Conservation (phyloP, 2,888 invertebrate species). For the Napeogenes sylphis region DNA sequence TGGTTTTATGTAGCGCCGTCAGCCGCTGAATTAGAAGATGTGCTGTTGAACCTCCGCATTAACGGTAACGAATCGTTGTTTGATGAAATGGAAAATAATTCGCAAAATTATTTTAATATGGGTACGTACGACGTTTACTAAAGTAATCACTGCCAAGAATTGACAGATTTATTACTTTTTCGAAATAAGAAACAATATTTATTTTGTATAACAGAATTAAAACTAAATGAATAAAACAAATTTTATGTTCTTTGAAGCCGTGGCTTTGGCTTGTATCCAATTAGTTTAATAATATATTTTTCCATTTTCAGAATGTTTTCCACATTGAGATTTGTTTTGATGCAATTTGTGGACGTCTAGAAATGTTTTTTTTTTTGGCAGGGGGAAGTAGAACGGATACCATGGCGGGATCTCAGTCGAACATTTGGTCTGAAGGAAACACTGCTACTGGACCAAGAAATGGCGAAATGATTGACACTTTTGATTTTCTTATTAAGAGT, state of each 20-base stretch:
- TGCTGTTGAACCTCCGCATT: slow-evolving; percentile 69
- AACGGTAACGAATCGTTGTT: slow-evolving; percentile 63
- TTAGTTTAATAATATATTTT: slow-evolving; percentile 11
- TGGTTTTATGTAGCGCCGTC: slow-evolving; percentile 43
- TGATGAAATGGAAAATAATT: slow-evolving; percentile 46
- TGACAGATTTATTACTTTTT: too few relatives aligned
- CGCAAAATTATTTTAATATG: slow-evolving; percentile 45
- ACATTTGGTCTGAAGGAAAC: slow-evolving; percentile 45
- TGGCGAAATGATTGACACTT: slow-evolving; percentile 56
- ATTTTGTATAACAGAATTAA: not conserved
- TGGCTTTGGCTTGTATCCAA: slow-evolving; percentile 12
- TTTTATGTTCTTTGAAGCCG: not conserved
- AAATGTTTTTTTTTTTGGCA: slow-evolving; percentile 20
- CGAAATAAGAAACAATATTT: not conserved
- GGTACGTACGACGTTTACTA: slow-evolving; percentile 36
- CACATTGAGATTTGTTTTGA: slow-evolving; percentile 11
- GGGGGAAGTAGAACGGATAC: slow-evolving; percentile 45
- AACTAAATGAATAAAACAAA: not conserved
- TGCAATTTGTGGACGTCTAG: slow-evolving; percentile 13
- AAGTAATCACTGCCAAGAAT: not conserved
- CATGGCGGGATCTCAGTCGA: slow-evolving; percentile 36
- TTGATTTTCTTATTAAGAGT: slow-evolving; percentile 69
- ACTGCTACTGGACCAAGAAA: slow-evolving; percentile 39
- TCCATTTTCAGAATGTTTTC: slow-evolving; percentile 10
- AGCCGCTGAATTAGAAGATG: slow-evolving; percentile 59